These are phyloP conservation scores for Xiphorhynchus erythropygius DNA, from an alignment of 2,797 vertebrate genomes.

Conservation along the genomic window DNA sequence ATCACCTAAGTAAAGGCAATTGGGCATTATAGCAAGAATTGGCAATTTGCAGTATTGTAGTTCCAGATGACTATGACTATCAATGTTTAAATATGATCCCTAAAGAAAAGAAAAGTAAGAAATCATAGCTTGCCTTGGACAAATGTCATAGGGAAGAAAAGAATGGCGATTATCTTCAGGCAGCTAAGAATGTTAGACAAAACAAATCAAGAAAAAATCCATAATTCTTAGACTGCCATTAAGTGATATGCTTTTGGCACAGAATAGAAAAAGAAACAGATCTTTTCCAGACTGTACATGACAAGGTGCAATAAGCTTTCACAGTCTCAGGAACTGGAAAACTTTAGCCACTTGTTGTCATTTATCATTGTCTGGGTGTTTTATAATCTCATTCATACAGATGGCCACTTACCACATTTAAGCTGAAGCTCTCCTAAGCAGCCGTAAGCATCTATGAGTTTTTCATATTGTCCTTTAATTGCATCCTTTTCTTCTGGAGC, in stretches of 20 bases:
- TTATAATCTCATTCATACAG: not conserved
- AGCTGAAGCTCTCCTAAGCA: slow-evolving; percentile 80
- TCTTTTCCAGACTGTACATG: not conserved
- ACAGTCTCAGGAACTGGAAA: not conserved
- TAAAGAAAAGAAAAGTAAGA: not conserved
- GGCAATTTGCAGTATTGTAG: not conserved
- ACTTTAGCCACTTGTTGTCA: not conserved
- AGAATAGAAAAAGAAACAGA: not conserved
- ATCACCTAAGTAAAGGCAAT: not conserved
- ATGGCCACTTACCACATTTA: slow-evolving; percentile 73
- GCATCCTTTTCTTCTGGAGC: slow-evolving; percentile 81
- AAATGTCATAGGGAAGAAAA: not conserved
- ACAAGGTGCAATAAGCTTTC: not conserved
- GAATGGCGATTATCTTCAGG: not conserved
- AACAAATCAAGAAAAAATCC: not conserved
- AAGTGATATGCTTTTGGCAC: not conserved
- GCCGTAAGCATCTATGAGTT: slow-evolving; percentile 78
- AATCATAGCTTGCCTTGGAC: not conserved
- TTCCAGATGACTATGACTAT: not conserved
- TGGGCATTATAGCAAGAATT: not conserved
- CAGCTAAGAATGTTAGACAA: not conserved
- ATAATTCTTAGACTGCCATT: not conserved
- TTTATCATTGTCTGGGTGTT: not conserved
- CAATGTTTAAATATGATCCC: not conserved
- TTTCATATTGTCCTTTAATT: slow-evolving; percentile 80